Evolutionary conservation across 2,888 invertebrate species (phyloP).

Genomic region (Monochamus alternatus): DNA sequence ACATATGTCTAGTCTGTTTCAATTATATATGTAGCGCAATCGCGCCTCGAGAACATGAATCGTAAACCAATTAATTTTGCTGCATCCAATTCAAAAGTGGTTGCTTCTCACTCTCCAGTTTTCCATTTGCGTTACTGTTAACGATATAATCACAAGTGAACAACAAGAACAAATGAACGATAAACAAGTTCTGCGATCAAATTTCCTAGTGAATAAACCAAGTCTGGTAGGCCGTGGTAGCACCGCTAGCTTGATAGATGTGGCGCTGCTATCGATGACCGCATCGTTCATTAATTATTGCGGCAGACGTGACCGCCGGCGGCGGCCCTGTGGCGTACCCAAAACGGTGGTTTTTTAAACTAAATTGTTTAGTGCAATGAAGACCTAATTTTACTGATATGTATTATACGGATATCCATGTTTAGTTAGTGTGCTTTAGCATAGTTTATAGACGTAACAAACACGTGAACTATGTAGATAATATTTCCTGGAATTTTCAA

Average conservation of each 20-base stretch:
- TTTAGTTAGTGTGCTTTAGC: too few species aligned
- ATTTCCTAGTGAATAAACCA: constrained; percentile 54
- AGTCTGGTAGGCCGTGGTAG: constrained; percentile 45
- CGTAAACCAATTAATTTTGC: constrained; percentile 43
- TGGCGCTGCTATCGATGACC: constrained; percentile 56
- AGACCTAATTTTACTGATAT: too few species aligned
- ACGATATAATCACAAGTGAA: constrained; percentile 53
- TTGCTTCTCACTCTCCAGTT: constrained; percentile 40
- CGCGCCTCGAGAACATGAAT: constrained; percentile 23
- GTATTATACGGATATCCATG: too few species aligned
- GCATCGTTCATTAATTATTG: constrained; percentile 57
- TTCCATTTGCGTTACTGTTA: constrained; percentile 54
- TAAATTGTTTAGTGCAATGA: constrained; percentile 36
- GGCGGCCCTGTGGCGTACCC: constrained; percentile 43
- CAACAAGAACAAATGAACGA: constrained; percentile 51
- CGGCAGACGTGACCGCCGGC: constrained; percentile 53
- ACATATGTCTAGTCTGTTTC: neutral
- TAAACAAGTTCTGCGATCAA: constrained; percentile 53
- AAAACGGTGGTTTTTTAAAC: constrained; percentile 42
- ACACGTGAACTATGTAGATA: too few species aligned
- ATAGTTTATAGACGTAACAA: too few species aligned
- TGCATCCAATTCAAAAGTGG: constrained; percentile 41
- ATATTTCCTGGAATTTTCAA: too few species aligned
- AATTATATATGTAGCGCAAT: constrained; percentile 6
- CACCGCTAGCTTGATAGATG: constrained; percentile 59